Base-by-base conservation (phyloP, 2,888 invertebrate species). In the Acronicta aceris region DNA sequence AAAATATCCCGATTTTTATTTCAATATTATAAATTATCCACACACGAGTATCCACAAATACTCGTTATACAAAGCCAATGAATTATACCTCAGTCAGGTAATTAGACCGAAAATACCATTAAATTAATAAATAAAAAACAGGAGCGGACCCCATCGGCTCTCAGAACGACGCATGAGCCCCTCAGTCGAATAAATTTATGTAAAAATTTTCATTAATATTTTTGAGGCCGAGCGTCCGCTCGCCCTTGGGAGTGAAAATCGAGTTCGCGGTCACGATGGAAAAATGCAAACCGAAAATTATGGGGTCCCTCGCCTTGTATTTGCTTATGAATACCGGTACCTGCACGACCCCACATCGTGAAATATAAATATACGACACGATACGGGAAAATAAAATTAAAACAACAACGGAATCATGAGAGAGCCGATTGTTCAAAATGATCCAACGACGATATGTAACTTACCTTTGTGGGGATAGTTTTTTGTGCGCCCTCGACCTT, bases 171-270 rank as follows among this genome's bases (percentile, higher is more conserved):
- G 89, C 88, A 83, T 88, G 87, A 89, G 89, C 89, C 94, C 93
- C 93, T 92, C 92, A 89, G 88, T 89, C 91, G 92, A 92, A 94
- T 94, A 94, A 94, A 94, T 94, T 94, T 94, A 94, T 94, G 94
- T 94, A 94, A 94, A 94, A 94, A 93, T 91, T 94, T 94, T 94
- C 94, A 94, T 94, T 94, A 94, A 94, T 94, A 94, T 94, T 94
- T 94, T 93, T 90, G 93, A 93, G 92, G 91, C 92, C 91, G 91
- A 86, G 86, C 91, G 92, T 88, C 89, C 93, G 91, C 79, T 85
- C 87, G 93, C 94, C 94, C 94, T 89, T 91, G 94, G 94, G 94
- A 94, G 87, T 89, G 89, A 84, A 88, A 92, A 92, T 92, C 92
- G 93, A 92, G 93, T 93, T 93, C 94, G 94, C 91, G 93, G 94